Base-by-base conservation (phyloP, 2,113 vertebrate genomes). In the Solenodon paradoxus region DNA sequence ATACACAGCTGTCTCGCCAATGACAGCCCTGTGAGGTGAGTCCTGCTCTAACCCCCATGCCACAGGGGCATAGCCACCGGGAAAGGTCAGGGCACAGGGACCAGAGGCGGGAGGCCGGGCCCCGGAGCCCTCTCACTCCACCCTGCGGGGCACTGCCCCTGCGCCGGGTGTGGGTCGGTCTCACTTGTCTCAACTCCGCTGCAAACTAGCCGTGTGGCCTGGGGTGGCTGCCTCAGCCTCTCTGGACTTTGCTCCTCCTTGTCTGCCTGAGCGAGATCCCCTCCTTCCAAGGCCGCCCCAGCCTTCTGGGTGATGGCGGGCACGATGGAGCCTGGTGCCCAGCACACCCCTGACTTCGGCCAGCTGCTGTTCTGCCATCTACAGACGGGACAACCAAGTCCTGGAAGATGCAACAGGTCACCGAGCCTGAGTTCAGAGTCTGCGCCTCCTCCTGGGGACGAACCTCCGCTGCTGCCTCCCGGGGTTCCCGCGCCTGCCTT, bases 231-330 rank as follows among this genome's bases (percentile, higher is more conserved):
- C 53, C 49, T 84, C 45, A 28, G 0, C 32, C 10, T 26, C 66
- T 88, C 72, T 85, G 79, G 83, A 64, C 45, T 77, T 22, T 74
- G 59, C n/a, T n/a, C n/a, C 32, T 80, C 35, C 57, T 55, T 47
- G 26, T 61, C 35, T 61, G 26, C 32, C 49, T 7, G 11, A 38
- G 57, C 30, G 13, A 49, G 15, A 83, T 83, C 40, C 26, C 42
- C 66, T 74, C 51, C 55, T 74, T 53, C 57, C 26, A 6, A 51
- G 64, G 55, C 4, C 10, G 2, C 5, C 80, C 1, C 3, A 9
- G 15, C 38, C 0, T n/a, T 35, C 71, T 38, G 19, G 7, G 57
- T 24, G 53, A 28, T 15, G 13, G 32, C 0, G 24, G 61, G n/a
- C 49, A 22, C 22, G n/a, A n/a, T n/a, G 28, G 81, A 38, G 66